These are phyloP conservation scores for Schlechtendalia chinensis DNA, from an alignment of 1,140 invertebrate species.

Conservation along the genomic window DNA sequence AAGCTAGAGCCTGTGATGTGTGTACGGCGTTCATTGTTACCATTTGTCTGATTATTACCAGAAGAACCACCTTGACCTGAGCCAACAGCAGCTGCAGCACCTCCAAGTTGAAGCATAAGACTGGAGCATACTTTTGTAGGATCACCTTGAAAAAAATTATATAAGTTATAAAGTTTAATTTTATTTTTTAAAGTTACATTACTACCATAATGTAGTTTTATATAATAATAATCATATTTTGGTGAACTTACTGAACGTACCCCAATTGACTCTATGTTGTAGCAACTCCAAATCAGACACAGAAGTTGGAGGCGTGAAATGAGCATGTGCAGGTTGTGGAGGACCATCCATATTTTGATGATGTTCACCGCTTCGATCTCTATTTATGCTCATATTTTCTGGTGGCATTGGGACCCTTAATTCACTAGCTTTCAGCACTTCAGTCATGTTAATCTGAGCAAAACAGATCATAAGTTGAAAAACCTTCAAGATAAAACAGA, in stretches of 20 bases:
- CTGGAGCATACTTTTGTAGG: slow-evolving; percentile 50
- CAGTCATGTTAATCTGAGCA: slow-evolving; percentile 49
- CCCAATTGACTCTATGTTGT: slow-evolving; percentile 47
- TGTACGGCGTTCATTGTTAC: slow-evolving; percentile 49
- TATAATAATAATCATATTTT: background rate
- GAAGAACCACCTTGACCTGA: slow-evolving; percentile 44
- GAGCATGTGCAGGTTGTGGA: slow-evolving; percentile 45
- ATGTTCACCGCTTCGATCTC: slow-evolving; percentile 49
- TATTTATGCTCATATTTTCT: slow-evolving; percentile 49
- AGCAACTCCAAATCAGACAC: slow-evolving; percentile 42
- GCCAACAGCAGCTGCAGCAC: slow-evolving; percentile 45
- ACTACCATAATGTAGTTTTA: background rate
- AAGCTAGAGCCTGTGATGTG: slow-evolving; percentile 50
- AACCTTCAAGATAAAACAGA: slow-evolving; percentile 30
- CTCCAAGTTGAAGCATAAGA: slow-evolving; percentile 50
- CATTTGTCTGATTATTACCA: slow-evolving; percentile 46
- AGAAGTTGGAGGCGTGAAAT: slow-evolving; percentile 44
- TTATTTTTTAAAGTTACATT: background rate
- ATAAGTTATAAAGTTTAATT: background rate
- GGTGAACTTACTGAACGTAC: slow-evolving; percentile 39
- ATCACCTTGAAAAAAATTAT: slow-evolving; percentile 34
- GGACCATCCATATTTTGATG: slow-evolving; percentile 48
- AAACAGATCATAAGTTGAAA: slow-evolving; percentile 47
- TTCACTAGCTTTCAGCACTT: slow-evolving; percentile 50
- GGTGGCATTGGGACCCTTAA: slow-evolving; percentile 48